phyloP scores from a whole-genome alignment of 2,888 invertebrate species.

The Ptilodon capucinus region DNA sequence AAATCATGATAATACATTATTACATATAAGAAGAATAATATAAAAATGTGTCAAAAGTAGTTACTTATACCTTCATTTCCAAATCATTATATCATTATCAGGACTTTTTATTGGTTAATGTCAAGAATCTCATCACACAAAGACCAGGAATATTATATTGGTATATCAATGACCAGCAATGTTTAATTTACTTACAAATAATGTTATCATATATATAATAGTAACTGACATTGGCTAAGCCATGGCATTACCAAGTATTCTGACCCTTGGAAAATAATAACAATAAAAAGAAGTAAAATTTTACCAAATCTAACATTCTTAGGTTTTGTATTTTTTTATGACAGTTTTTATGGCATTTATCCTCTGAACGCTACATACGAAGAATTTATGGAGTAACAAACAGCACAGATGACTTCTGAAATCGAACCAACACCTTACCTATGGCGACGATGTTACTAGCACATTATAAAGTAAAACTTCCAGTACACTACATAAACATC shows the following conservation, averaged over 20 bases:
- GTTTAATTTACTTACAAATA: slow-evolving; percentile 33
- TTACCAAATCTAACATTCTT: background rate
- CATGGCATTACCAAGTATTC: no score
- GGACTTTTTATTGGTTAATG: no score
- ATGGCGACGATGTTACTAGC: slow-evolving; percentile 68
- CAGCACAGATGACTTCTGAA: slow-evolving; percentile 67
- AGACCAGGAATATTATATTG: no score
- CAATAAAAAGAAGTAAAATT: background rate
- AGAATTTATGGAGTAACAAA: slow-evolving; percentile 59
- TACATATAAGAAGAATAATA: no score
- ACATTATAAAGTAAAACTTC: slow-evolving; percentile 44
- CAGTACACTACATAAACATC: slow-evolving; percentile 31
- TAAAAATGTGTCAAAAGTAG: no score
- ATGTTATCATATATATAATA: background rate
- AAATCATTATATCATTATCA: no score
- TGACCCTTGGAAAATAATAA: background rate
- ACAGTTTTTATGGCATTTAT: slow-evolving; percentile 65
- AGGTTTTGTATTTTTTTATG: slow-evolving; percentile 42
- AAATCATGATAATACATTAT: no score
- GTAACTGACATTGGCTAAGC: no score
- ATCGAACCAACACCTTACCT: slow-evolving; percentile 66
- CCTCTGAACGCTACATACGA: slow-evolving; percentile 67
- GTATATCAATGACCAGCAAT: no score
- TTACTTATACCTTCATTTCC: no score
- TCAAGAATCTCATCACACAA: no score